Base-by-base conservation (phyloP, 2,797 vertebrate genomes). In the Decapterus maruadsi region DNA sequence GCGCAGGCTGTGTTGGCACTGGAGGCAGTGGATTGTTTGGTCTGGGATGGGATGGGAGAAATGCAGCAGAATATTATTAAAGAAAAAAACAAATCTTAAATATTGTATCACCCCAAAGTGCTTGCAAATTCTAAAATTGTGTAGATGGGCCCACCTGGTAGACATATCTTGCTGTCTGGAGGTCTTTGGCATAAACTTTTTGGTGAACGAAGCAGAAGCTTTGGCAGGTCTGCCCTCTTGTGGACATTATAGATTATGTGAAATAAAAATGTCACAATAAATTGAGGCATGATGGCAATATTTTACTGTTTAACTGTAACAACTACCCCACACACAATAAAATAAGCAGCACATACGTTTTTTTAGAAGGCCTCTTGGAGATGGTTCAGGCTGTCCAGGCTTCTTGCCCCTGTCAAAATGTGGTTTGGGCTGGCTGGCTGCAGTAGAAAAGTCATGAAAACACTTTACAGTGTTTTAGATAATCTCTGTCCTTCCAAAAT, bases 181-280 rank as follows among this genome's bases (percentile, higher is more conserved):
- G 20, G 12, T 2, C 54, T 11, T 53, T 50, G 17, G 26, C 43
- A 4, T 34, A 1, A 0, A 4, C 2, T 29, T 77, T 10, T 4
- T 20, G 6, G 2, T 48, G 43, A 1, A 46, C 56, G 60, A 20
- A 8, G 17, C 8, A 1, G 11, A 4, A 64, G 38, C 43, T 13
- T 65, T 68, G 74, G 20, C 14, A 29, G 45, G 11, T 50, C 68
- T 53, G 87, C 90, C 87, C 81, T 80, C 91, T 92, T 46, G 81
- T 93, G 93, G 89, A 75, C 61, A 68, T 51, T 8, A 5, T 40
- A 13, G 34, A 31, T 68, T 43, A 42, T 57, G 53, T 50, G 4
- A 62, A 42, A 77, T 20, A 60, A 16, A 68, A 58, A 48, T 34
- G 20, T 36, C 6, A 6, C 4, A 19, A 22, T 0, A 48, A 48